Conservation (phyloP, 2,113 vertebrate genomes). For the Candoia aspera region DNA sequence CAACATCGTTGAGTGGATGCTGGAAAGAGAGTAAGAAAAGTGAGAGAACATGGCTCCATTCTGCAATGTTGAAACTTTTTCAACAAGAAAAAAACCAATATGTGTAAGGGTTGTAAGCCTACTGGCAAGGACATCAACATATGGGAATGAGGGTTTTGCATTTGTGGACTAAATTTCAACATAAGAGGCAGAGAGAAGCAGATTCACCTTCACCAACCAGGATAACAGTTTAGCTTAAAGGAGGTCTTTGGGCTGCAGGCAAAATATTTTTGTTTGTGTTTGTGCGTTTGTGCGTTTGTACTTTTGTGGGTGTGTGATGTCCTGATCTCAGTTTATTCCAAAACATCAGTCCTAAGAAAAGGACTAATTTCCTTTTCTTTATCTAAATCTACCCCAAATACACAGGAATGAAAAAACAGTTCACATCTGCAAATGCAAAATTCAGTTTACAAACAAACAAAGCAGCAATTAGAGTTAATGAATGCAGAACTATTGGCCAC, state of each 20-base stretch:
- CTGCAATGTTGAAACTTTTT: not conserved
- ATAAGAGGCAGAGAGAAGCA: not conserved
- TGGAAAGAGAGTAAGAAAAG: conserved; percentile 27
- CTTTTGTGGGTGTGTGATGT: not conserved
- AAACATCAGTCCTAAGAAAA: not conserved
- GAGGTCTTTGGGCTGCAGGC: not conserved
- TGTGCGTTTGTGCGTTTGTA: not conserved
- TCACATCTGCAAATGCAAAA: not conserved
- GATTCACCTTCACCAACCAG: not conserved
- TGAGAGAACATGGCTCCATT: not conserved
- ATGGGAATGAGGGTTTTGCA: not conserved
- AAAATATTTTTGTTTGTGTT: not conserved
- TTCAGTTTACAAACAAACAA: not conserved
- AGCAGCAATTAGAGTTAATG: not conserved
- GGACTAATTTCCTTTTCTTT: not conserved
- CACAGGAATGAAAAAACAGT: not conserved
- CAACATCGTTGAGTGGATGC: conserved; percentile 81
- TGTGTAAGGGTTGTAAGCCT: not conserved
- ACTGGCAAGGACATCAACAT: not conserved
- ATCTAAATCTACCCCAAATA: not conserved
- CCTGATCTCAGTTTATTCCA: not conserved
- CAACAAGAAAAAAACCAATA: not conserved
- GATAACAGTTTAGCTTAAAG: not conserved
- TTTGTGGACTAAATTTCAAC: not conserved
- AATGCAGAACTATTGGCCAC: not conserved